Conservation (phyloP, 2,888 invertebrate genomes). For the Chrysina gloriosa region DNA sequence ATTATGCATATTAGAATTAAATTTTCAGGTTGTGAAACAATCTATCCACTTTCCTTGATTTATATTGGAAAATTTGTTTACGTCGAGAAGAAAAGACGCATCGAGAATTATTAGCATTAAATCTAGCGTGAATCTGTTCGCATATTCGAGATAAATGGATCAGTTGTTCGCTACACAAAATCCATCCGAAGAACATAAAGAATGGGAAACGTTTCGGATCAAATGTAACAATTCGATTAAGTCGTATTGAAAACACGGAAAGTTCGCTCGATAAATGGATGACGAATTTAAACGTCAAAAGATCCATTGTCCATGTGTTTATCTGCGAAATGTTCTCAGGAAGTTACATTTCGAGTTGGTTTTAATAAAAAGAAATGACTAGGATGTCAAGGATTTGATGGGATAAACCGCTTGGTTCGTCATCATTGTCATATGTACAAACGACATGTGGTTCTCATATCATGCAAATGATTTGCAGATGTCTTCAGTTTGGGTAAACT, state of each 20-base stretch:
- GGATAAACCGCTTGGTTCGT: no score
- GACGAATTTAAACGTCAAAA: no score
- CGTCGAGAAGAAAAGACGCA: neutral
- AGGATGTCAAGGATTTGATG: no score
- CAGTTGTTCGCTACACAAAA: slow-evolving; percentile 3
- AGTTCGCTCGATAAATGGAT: neutral
- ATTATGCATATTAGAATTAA: no score
- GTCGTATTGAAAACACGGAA: slow-evolving; percentile 26
- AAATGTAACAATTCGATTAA: slow-evolving; percentile 35
- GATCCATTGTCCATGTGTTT: no score
- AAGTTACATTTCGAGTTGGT: no score
- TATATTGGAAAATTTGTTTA: slow-evolving; percentile 5
- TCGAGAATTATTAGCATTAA: slow-evolving; percentile 27
- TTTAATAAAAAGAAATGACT: no score
- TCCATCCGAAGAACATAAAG: neutral
- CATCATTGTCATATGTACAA: no score
- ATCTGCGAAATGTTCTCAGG: no score
- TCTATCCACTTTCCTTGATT: neutral
- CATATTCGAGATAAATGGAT: slow-evolving; percentile 29
- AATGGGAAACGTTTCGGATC: slow-evolving; percentile 24
- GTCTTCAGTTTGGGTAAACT: no score
- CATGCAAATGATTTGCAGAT: no score
- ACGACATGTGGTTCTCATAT: no score
- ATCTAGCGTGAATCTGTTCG: slow-evolving; percentile 28
- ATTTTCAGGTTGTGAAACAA: neutral